phyloP scores from a whole-genome alignment of 2,113 vertebrate species.

The Apodemus speciosus region DNA sequence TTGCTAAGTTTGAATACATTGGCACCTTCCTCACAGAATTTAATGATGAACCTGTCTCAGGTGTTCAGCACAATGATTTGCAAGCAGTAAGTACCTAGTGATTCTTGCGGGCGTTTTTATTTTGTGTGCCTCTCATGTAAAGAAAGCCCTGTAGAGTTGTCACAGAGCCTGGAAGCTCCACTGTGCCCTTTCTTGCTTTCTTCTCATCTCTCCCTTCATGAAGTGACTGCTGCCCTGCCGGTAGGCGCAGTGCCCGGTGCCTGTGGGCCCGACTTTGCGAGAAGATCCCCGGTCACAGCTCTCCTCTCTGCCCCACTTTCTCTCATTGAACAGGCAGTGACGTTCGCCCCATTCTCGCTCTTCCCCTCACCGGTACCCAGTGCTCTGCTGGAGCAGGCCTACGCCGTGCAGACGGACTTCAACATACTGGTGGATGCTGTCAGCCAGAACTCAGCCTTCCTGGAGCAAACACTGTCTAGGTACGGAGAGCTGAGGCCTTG shows the following conservation, averaged over 20 bases:
- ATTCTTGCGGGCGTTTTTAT: neutral
- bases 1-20: conserved; percentile 25
- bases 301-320: neutral
- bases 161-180: neutral
- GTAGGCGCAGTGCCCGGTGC: neutral
- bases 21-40: conserved; percentile 1
- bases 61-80: conserved; percentile 17
- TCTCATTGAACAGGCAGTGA: conserved; percentile 88
- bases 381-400: conserved; percentile 89
- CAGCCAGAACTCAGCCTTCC: conserved; percentile 90
- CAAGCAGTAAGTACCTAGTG: neutral
- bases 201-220: neutral
- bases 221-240: neutral
- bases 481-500: conserved; percentile 66
- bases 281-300: conserved; percentile 29
- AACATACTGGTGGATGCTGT: conserved; percentile 94
- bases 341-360: conserved; percentile 92
- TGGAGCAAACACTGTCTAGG: conserved; percentile 91
- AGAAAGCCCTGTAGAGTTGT: neutral
- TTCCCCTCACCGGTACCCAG: conserved; percentile 91
- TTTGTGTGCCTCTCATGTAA: neutral
- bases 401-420: conserved; percentile 92
- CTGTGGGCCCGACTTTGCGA: neutral
- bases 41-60: neutral
- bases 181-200: neutral